Percentiles rank a stretch among this genome's conserved stretches.
These are phyloP conservation scores for Aquatica leii DNA, from an alignment of 2,888 invertebrate genomes.

Conservation along the genomic window DNA sequence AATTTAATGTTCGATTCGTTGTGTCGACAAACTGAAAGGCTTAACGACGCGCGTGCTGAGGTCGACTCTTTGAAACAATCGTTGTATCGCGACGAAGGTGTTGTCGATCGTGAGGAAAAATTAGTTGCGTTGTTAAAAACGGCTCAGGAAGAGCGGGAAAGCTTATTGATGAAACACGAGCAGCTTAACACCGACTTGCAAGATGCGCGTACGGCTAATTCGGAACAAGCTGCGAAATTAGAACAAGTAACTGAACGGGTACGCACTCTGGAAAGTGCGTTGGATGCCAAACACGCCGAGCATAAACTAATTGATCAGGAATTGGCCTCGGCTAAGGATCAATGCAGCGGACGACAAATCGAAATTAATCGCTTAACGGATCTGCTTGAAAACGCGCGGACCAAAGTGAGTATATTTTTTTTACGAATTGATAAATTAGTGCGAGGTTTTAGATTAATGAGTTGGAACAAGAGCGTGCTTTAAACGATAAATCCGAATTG, in stretches of 20 bases:
- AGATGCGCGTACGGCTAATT: constrained; percentile 68
- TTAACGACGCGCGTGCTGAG: constrained; percentile 86
- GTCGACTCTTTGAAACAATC: constrained; percentile 86
- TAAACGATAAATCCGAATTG: constrained; percentile 75
- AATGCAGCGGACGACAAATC: constrained; percentile 77
- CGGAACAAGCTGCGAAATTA: constrained; percentile 69
- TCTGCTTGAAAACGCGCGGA: constrained; percentile 82
- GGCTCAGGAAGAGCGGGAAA: constrained; percentile 82
- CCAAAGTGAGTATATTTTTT: constrained; percentile 68
- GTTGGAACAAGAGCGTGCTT: constrained; percentile 71
- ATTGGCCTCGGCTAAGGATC: constrained; percentile 74
- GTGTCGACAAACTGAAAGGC: constrained; percentile 89
- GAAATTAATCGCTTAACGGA: constrained; percentile 82
- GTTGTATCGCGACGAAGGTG: constrained; percentile 73
- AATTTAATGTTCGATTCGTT: constrained; percentile 88
- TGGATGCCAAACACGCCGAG: constrained; percentile 79
- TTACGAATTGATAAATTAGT: too few relatives aligned
- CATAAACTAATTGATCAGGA: constrained; percentile 78
- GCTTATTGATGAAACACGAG: constrained; percentile 77
- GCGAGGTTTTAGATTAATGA: constrained; percentile 67
- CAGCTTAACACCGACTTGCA: constrained; percentile 78
- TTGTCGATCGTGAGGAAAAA: constrained; percentile 81
- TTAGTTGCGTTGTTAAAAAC: constrained; percentile 84
- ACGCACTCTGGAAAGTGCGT: constrained; percentile 73
- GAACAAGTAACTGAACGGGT: constrained; percentile 75